Evolutionary conservation across 2,797 vertebrate species (phyloP), one percentile per base, ranked within the genome.

Genomic region (Spheniscus humboldti): DNA sequence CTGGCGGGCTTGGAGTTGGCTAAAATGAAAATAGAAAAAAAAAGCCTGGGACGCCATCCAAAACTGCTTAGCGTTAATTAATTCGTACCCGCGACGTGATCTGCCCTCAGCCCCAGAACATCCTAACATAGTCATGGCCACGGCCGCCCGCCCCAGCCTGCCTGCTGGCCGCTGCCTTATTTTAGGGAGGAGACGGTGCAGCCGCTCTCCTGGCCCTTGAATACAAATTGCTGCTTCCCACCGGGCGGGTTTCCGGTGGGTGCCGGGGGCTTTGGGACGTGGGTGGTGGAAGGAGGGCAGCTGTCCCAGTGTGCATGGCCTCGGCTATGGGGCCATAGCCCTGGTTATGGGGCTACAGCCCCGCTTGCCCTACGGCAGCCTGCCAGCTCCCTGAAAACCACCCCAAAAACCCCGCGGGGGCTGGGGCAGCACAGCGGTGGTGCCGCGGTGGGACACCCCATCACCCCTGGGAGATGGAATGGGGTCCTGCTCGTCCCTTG

Each of bases 71-170:
- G 75, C 4, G 17, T 94, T 96, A 97, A 94, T 97, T 96, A 94
- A 95, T 95, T 95, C 55, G 4, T 95, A 75, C 90, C 72, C 30
- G 4, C 7, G 27, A 86, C 14, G 50, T 95, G 83, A 95, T 94
- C 94, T 82, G 84, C 90, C 84, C 94, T 95, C 63, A 11, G 90
- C 84, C 89, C 68, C 74, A 93, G 92, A 96, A 96, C 87, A 96
- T 96, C 95, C 94, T 84, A 96, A 94, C 91, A 95, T 94, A 95
- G 94, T 67, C 94, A 97, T 3, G 5, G 85, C 35, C 1, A 0
- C 0, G 3, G 78, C 90, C 1, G 7, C 90, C 93, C 48, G 31
- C 64, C 77, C 86, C 89, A 67, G 60, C 63, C 52, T 3, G 19
- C 45, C 77, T 75, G 72, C 73, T 90, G 69, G 86, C 83, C 39